phyloP scores from a whole-genome alignment of 2,797 vertebrate species.

The Hypotaenidia philippensis region DNA sequence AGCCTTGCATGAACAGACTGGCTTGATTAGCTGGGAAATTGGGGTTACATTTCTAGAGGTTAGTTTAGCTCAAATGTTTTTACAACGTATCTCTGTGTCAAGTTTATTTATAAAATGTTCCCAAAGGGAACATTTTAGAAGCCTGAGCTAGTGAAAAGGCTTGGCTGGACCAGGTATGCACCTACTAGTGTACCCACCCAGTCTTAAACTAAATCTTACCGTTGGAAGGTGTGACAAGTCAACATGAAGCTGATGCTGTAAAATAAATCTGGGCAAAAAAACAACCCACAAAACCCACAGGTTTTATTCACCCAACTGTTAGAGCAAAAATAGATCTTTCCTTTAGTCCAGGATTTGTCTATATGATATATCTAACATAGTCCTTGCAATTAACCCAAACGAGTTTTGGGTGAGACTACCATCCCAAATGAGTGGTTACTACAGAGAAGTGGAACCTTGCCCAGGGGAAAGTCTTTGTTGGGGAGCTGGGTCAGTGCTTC shows the following conservation, averaged over 20 bases:
- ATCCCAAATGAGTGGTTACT: background rate
- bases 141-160: background rate
- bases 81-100: background rate
- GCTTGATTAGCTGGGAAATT: background rate
- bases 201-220: background rate
- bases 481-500: background rate
- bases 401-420: background rate
- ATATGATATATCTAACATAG: rapidly evolving
- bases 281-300: rapidly evolving
- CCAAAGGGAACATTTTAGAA: background rate
- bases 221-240: background rate
- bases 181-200: rapidly evolving
- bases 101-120: too few relatives aligned
- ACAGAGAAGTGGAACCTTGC: background rate
- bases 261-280: background rate
- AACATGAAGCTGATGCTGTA: background rate
- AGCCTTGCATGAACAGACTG: background rate
- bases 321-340: background rate
- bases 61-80: background rate
- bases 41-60: background rate
- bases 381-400: background rate
- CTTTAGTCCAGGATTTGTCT: rapidly evolving
- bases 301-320: background rate
- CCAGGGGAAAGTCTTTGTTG: background rate
- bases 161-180: background rate